Base-by-base conservation (phyloP, 2,888 invertebrate species). In the Bembecia ichneumoniformis region DNA sequence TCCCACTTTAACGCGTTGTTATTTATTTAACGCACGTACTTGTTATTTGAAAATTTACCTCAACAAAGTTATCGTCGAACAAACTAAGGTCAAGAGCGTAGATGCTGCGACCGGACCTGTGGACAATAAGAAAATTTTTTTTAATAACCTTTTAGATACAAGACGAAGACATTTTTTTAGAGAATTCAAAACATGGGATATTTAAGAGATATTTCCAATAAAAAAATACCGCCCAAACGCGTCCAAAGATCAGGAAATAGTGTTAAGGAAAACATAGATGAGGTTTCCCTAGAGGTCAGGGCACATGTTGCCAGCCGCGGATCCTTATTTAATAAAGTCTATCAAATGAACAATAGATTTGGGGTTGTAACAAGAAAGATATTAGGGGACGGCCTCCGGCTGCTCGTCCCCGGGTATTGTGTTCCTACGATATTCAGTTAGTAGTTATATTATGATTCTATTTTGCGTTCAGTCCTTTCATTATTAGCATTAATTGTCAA, bases 271-370 rank as follows among this genome's bases (percentile, higher is more conserved):
- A 44, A 11, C 11, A 44, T 44, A 17, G 35, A 35, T 48, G 14
- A 43, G 14, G 13, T 48, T 43, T 17, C 11, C 15, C 44, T 51
- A 58, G 55, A 54, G 55, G 56, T 53, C 55, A 48, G 52, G 59
- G 63, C 69, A 69, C 65, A 67, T 71, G 70, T 68, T 66, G 58
- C 66, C 64, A 51, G 49, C 20, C 36, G 35, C 11, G 47, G 56
- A 60, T 55, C 58, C 54, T 61, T 64, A 61, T 65, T 66, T 61
- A 63, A 66, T 64, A 63, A 64, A 62, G 64, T 68, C 59, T 72
- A 74, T 74, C 77, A 71, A 74, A 78, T 75, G 75, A 77, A 77
- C 77, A 77, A 77, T 74, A 72, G 72, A 71, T 77, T 77, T 63
- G 67, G 66, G 67, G 66, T 51, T 52, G 53, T 51, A 59, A 62